Conservation (phyloP, 2,797 vertebrate species). For the Pampus argenteus region DNA sequence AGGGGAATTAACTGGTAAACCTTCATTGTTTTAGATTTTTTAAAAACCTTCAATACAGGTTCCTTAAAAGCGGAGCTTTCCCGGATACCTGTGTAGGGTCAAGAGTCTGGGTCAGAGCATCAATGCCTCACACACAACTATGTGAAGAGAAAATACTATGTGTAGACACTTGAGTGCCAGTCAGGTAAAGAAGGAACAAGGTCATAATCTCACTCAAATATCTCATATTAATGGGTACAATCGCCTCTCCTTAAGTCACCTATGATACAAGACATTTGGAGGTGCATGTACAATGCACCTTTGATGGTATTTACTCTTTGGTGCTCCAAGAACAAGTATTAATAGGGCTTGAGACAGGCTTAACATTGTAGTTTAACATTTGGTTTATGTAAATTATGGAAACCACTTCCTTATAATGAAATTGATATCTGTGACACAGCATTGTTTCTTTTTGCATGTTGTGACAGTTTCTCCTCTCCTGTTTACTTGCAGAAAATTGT, state of each 20-base stretch:
- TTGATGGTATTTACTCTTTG: neutral
- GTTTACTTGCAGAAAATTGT: neutral
- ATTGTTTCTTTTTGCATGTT: neutral
- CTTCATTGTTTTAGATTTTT: neutral
- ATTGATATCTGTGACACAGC: neutral
- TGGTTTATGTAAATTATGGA: neutral
- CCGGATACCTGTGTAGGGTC: neutral
- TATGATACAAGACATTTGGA: neutral
- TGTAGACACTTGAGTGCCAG: neutral
- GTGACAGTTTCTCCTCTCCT: neutral
- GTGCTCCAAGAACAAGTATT: neutral
- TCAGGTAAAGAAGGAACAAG: constrained; percentile 21
- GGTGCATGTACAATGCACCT: neutral
- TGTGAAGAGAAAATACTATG: neutral
- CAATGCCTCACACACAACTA: neutral
- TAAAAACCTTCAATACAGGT: neutral
- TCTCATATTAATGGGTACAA: too few species aligned
- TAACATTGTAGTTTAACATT: too few species aligned
- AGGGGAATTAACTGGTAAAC: neutral
- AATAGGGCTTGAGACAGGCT: neutral
- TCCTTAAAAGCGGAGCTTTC: neutral
- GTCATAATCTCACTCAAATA: constrained; percentile 9
- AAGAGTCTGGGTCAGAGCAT: constrained; percentile 7
- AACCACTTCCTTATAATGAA: neutral
- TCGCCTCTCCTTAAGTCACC: too few species aligned